A percentile compares a stretch with the other conserved stretches of the same genome.
phyloP scores from a whole-genome alignment of 2,797 vertebrate species.

The Peromyscus aztecus region DNA sequence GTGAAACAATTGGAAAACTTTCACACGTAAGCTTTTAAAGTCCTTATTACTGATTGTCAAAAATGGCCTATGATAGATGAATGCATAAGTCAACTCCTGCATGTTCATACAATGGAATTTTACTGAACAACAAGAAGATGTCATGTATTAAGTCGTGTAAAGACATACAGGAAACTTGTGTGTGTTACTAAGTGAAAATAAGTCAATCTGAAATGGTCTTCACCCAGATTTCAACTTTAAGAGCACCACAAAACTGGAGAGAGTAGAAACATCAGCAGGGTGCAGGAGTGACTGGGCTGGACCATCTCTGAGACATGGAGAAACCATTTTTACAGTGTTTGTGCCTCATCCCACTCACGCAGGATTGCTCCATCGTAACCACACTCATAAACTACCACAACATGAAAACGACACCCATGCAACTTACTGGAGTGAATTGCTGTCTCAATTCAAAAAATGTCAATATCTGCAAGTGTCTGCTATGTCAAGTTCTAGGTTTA shows the following conservation, averaged over 20 bases:
- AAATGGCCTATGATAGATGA: neutral
- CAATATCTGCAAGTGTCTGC: neutral
- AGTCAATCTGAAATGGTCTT: neutral
- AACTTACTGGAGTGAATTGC: neutral
- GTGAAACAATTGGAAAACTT: neutral
- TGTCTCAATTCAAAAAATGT: neutral
- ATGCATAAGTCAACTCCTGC: neutral
- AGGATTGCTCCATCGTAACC: neutral
- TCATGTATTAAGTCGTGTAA: neutral
- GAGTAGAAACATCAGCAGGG: neutral
- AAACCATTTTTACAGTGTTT: neutral
- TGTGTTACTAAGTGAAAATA: neutral
- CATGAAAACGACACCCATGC: neutral
- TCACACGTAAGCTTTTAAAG: neutral
- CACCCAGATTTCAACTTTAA: neutral
- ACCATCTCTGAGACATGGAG: neutral
- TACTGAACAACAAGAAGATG: neutral
- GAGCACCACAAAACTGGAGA: neutral
- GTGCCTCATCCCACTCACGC: neutral
- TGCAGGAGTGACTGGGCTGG: neutral
- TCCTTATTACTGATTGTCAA: neutral
- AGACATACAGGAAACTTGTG: neutral
- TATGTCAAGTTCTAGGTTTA: neutral
- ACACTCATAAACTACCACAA: neutral
- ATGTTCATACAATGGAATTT: neutral